Base-by-base conservation (phyloP, 2,797 vertebrate species). In the Myripristis jacobus region DNA sequence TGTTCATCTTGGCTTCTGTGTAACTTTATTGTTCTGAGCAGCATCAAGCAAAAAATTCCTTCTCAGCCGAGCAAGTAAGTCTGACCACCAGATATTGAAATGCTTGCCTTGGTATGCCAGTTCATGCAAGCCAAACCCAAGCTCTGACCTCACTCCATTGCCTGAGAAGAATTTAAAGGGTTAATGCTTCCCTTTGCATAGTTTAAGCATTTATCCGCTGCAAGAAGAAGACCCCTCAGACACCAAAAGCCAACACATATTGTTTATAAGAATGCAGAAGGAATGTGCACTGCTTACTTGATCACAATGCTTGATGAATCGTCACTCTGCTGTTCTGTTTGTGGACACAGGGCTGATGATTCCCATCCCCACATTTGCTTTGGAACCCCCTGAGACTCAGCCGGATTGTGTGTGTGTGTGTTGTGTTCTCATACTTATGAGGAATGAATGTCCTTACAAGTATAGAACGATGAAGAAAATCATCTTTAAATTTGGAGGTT, bases 21-120 rank as follows among this genome's bases (percentile, higher is more conserved):
- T 85, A 88, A 91, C 89, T 79, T 77, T 72, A 73, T 85, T 88
- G 70, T 90, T 65, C 85, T 94, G 96, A 96, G 95, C 97, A 99
- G 98, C 96, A 96, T 99, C 97, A 99, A 99, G 96, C 95, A 96
- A 97, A 98, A 97, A 96, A 95, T 99, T 89, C 92, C 97, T 91
- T 93, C 95, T 91, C 94, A 94, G 67, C 94, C 96, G 93, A 97
- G 96, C 96, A 97, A 98, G 97, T 99, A 98, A 99, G 98, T 99
- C 91, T 93, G 36, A 90, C 85, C 68, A 44, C 85, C 88, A 94
- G 95, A 89, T 88, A 92, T 60, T 91, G 90, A 94, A 95, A 95
- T 96, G 93, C 92, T 92, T 93, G 89, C 80, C 92, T 79, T 95
- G 93, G 89, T 87, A 92, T 88, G 94, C 93, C 94, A 90, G 95